phyloP scores from a whole-genome alignment of 2,797 vertebrate species.

The Gymnoscopelus microlampas region DNA sequence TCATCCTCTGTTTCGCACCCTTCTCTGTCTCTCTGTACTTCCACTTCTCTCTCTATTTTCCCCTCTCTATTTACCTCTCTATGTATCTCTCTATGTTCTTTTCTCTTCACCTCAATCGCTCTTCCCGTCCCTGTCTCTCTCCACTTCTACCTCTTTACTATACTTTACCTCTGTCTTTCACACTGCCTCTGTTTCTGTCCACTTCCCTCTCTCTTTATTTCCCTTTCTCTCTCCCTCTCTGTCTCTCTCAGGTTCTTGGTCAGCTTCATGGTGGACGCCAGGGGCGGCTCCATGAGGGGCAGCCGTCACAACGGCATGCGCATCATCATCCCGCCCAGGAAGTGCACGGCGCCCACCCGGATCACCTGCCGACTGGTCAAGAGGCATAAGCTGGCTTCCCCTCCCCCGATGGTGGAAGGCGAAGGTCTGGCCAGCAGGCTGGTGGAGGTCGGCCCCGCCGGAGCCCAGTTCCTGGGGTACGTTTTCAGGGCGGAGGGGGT shows the following conservation, averaged over 20 bases:
- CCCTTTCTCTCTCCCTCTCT: not conserved
- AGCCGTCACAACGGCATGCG: slow-evolving; percentile 98
- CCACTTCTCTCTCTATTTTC: not conserved
- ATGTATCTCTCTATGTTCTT: not conserved
- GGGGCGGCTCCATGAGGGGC: slow-evolving; percentile 97
- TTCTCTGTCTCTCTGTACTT: not conserved
- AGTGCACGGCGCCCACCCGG: slow-evolving; percentile 96
- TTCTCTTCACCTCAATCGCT: slow-evolving; percentile 4
- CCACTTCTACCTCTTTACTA: not conserved
- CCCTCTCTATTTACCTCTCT: not conserved
- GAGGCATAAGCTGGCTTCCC: slow-evolving; percentile 95
- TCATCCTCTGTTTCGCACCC: not conserved
- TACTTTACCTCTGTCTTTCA: too few species aligned
- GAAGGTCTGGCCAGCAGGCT: slow-evolving; percentile 96
- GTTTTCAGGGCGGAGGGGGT: slow-evolving; percentile 1
- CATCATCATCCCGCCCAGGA: slow-evolving; percentile 97
- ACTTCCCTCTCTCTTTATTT: slow-evolving; percentile 16
- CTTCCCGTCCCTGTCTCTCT: slow-evolving; percentile 10
- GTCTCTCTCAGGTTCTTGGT: slow-evolving; percentile 90
- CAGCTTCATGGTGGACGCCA: slow-evolving; percentile 98
- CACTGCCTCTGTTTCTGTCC: not conserved
- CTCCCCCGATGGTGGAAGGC: slow-evolving; percentile 98
- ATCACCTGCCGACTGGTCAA: slow-evolving; percentile 98
- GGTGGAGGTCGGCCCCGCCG: slow-evolving; percentile 97
- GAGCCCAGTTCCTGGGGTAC: slow-evolving; percentile 98